These are phyloP conservation scores for Polyergus mexicanus DNA, from an alignment of 1,140 invertebrate species.

Conservation along the genomic window DNA sequence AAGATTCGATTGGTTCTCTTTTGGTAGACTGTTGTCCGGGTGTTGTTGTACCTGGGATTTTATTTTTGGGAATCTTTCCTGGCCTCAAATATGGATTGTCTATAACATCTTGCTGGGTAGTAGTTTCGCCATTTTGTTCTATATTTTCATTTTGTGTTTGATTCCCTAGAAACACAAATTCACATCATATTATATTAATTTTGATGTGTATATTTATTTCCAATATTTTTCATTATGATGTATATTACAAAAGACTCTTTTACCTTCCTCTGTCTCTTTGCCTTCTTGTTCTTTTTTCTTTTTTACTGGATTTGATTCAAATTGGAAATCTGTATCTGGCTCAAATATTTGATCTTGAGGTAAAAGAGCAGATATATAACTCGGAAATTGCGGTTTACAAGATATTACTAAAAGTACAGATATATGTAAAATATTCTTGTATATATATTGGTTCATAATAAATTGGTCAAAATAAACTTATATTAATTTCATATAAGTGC, in stretches of 20 bases:
- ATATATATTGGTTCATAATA: not conserved
- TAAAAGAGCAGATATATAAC: slow-evolving; percentile 94
- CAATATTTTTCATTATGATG: slow-evolving; percentile 64
- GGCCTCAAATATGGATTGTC: slow-evolving; percentile 96
- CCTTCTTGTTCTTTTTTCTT: slow-evolving; percentile 87
- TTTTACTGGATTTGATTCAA: slow-evolving; percentile 88
- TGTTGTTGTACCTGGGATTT: slow-evolving; percentile 66
- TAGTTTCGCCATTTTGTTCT: slow-evolving; percentile 86
- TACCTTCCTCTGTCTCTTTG: slow-evolving; percentile 86
- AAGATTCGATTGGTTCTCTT: slow-evolving; percentile 63
- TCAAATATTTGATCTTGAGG: slow-evolving; percentile 98
- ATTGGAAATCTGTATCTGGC: slow-evolving; percentile 93
- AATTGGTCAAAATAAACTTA: not conserved
- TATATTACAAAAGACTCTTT: slow-evolving; percentile 34
- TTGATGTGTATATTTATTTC: slow-evolving; percentile 54
- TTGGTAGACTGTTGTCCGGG: slow-evolving; percentile 55
- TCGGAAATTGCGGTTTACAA: slow-evolving; percentile 92
- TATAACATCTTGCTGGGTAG: slow-evolving; percentile 89
- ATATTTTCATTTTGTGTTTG: slow-evolving; percentile 75
- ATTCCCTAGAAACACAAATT: slow-evolving; percentile 66
- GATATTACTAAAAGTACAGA: slow-evolving; percentile 92
- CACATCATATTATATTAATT: slow-evolving; percentile 51
- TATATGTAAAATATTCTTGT: slow-evolving; percentile 28
- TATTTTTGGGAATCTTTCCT: slow-evolving; percentile 90
- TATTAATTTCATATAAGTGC: slow-evolving; percentile 12